Base-by-base conservation (phyloP, 23 tunicate genomes). In the Oikopleura albicans region DNA sequence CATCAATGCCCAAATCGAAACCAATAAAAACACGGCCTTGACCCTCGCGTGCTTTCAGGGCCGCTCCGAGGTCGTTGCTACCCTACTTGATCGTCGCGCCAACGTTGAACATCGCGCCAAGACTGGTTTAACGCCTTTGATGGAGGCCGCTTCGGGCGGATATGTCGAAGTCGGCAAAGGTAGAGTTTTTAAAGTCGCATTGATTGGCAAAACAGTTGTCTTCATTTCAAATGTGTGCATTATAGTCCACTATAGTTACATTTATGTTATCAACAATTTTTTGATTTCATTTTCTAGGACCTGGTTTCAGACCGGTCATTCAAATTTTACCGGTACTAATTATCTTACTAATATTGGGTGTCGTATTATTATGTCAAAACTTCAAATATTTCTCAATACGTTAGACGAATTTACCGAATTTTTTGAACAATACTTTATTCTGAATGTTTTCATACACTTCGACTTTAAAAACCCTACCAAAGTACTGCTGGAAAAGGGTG, bases 31-130 rank as follows among this genome's bases (percentile, higher is more conserved):
- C 87, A 95, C 99, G 0, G 96, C 99, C 36, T 84, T 95, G 84
- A 95, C 99, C 1, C 75, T 95, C 84, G 99, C 99, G 35, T 95
- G 99, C 86, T 95, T 95, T 85, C 99, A 95, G 87, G 99, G 99
- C 22, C 91, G 99, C 41, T 89, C 91, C 83, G 96, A 95, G 56
- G 99, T 95, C 40, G 99, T 95, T 38, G 91, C 88, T 39, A 40
- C 88, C 83, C 85, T 95, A 1, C 97, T 95, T 40, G 96, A 95
- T 76, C 84, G 99, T 33, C 96, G 91, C 49, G 99, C 99, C 0
- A 95, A 90, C 83, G 96, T 95, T 12, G 99, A 95, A 57, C 99
- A 95, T 84, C 85, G 99, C 41, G 99, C 99, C 0, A 95, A 95
- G 83, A 95, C 99, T 8, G 99, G 99, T 2, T 86, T 95, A 40